Evolutionary conservation across 2,888 invertebrate genomes (phyloP).

Genomic region (Coecobrya sp.): DNA sequence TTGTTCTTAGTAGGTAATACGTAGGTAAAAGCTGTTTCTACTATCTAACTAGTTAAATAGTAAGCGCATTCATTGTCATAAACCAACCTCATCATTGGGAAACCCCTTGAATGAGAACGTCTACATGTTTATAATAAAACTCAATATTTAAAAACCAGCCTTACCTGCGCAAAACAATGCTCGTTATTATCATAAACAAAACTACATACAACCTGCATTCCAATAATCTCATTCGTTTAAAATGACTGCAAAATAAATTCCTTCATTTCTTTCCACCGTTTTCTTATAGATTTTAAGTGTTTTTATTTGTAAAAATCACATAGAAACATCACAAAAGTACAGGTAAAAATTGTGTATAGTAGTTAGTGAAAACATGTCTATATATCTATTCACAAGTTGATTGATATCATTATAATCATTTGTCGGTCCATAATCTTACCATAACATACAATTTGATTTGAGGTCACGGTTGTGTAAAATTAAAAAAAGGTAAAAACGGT

Average conservation of each 20-base stretch:
- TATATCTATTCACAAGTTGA: neutral
- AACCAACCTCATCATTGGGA: neutral
- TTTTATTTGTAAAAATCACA: conserved; percentile 42
- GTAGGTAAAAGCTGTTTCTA: conserved; percentile 12
- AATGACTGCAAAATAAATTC: too few species aligned
- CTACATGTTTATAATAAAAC: conserved; percentile 11
- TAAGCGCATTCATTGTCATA: conserved; percentile 9
- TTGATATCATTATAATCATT: neutral
- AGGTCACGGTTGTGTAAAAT: neutral
- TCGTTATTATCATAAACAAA: too few species aligned
- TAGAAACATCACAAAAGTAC: conserved; percentile 47
- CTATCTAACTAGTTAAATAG: neutral
- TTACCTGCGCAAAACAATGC: too few species aligned
- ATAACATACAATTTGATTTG: neutral
- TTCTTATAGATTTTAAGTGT: neutral
- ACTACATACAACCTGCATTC: too few species aligned
- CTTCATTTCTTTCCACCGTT: too few species aligned
- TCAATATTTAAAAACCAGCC: neutral
- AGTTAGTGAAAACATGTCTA: neutral
- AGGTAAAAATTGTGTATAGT: conserved; percentile 43
- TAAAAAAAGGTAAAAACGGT: neutral
- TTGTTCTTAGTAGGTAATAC: conserved; percentile 9
- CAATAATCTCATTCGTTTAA: too few species aligned
- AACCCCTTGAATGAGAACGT: conserved; percentile 10
- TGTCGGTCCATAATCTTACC: neutral